Conservation (phyloP, 2,797 vertebrate species). For the Balearica regulorum region DNA sequence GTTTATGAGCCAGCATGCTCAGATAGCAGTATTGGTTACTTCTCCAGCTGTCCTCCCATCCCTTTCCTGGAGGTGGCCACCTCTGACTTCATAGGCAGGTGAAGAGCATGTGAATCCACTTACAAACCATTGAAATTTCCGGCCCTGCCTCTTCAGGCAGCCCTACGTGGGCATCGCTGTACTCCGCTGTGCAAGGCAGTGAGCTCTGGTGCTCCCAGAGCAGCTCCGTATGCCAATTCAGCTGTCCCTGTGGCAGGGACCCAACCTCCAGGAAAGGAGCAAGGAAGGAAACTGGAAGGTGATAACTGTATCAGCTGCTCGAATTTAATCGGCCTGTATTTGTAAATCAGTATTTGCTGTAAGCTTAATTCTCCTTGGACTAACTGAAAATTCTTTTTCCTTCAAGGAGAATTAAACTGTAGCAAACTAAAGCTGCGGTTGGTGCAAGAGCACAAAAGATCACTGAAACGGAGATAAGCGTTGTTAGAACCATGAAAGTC, state of each 20-base stretch:
- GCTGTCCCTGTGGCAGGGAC: not conserved
- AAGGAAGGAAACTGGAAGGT: not conserved
- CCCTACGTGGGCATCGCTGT: fast-evolving
- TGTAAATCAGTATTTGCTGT: not conserved
- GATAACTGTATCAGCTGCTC: not conserved
- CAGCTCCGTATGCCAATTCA: not conserved
- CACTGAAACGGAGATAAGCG: not conserved
- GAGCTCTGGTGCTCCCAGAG: not conserved
- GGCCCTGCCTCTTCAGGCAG: not conserved
- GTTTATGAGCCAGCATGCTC: not conserved
- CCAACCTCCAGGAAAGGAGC: not conserved
- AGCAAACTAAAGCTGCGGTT: not conserved
- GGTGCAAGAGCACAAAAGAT: not conserved
- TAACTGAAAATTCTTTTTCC: not conserved
- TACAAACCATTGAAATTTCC: not conserved
- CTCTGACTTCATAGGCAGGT: not conserved
- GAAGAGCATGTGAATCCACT: not conserved
- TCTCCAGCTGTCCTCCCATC: not conserved
- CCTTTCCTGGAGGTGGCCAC: not conserved
- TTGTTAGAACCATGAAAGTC: not conserved
- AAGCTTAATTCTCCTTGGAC: not conserved
- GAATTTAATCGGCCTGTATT: not conserved
- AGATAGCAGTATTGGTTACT: not conserved
- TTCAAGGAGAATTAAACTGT: not conserved
- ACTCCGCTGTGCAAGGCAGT: not conserved